Conservation (phyloP, 2,113 vertebrate species). For the Podiceps cristatus region DNA sequence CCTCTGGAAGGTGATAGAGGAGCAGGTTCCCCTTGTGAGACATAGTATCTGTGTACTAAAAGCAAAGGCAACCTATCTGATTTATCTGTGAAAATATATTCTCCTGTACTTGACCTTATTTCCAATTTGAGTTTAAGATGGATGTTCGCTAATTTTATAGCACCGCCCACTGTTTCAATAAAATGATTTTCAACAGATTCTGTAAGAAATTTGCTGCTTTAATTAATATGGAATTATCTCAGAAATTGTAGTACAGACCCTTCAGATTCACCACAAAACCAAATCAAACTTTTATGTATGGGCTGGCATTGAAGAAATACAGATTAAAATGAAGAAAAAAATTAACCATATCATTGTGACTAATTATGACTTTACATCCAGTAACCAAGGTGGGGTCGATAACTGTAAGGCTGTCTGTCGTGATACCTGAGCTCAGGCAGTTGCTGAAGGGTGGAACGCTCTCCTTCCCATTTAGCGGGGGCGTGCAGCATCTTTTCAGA, state of each 20-base stretch:
- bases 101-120: background rate
- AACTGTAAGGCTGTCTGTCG: background rate
- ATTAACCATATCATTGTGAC: background rate
- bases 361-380: background rate
- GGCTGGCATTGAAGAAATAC: background rate
- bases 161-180: background rate
- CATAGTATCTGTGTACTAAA: background rate
- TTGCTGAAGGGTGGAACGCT: background rate
- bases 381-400: background rate
- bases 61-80: background rate
- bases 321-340: background rate
- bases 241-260: background rate
- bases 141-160: conserved; percentile 13
- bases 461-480: background rate
- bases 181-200: conserved; percentile 25
- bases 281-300: background rate
- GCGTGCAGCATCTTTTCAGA: background rate
- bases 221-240: conserved; percentile 34
- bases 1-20: background rate
- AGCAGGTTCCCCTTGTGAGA: background rate
- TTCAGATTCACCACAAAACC: background rate
- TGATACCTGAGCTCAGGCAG: background rate
- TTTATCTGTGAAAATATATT: background rate
- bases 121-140: background rate
- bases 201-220: conserved; percentile 21